Evolutionary conservation across 2,113 vertebrate genomes (phyloP), one percentile per base, ranked within the genome.

Genomic region (Macrotis lagotis): DNA sequence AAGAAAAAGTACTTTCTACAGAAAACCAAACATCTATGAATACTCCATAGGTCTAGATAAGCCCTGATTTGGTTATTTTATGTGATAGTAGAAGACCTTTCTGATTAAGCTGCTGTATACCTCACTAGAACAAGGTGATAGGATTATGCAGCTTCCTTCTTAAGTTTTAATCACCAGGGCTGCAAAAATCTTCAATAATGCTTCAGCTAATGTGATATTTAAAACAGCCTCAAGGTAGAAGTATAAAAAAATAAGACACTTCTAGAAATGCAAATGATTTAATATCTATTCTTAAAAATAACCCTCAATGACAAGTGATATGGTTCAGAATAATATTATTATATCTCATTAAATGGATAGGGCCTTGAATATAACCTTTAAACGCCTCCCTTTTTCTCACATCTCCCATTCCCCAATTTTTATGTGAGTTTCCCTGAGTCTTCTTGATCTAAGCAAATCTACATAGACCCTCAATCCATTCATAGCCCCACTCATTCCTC

Each of bases 221-320:
- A 90, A 90, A 49, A 90, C 89, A 90, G 89, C 89, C 89, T 90
- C 89, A 49, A 90, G 89, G 48, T 50, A 49, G 16, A 50, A 90
- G 47, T 90, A 28, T 9, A 48, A 50, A 48, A 31, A 90, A 90
- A 49, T 49, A 83, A 31, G 25, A 49, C 44, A 49, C 48, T 49
- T 89, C 48, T 48, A 90, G 48, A 90, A 90, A 90, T 90, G 48
- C 89, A 49, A 90, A 90, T 90, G 89, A 90, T 90, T 90, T 90
- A 49, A 90, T 90, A 49, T 49, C 88, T 89, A 90, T 49, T 90
- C 89, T 90, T 48, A 90, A 90, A 90, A 12, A 50, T 28, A 90
- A 48, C 89, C 48, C n/a, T 90, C 89, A 90, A 50, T 50, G 25
- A 48, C 48, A 31, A 90, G 48, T 26, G 22, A 44, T 83, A n/a